Conservation (phyloP, 2,113 vertebrate species). For the Halcyon senegalensis region DNA sequence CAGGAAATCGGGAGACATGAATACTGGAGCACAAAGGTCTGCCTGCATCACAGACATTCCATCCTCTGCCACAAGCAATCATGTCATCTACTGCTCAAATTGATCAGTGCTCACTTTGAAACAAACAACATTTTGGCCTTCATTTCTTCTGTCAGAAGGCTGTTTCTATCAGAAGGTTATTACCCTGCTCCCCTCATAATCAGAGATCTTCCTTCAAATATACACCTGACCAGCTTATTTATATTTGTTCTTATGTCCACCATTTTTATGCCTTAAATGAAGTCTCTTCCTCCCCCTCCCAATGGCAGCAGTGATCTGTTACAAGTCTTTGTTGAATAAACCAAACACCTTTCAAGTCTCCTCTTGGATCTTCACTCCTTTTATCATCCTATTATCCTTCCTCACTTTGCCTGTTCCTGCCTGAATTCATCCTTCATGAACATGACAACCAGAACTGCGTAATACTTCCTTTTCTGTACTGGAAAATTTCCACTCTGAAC, state of each 20-base stretch:
- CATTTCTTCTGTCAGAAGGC: not conserved
- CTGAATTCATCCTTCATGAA: not conserved
- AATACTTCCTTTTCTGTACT: not conserved
- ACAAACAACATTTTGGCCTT: not conserved
- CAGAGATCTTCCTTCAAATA: not conserved
- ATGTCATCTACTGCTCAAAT: accelerated
- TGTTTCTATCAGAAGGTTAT: not conserved
- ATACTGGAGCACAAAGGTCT: not conserved
- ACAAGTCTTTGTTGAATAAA: not conserved
- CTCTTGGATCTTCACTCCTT: not conserved
- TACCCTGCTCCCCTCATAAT: not conserved
- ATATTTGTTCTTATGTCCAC: not conserved
- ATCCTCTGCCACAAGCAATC: not conserved
- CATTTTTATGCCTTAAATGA: not conserved
- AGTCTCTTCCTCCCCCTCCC: not conserved
- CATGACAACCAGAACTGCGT: accelerated
- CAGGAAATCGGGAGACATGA: not conserved
- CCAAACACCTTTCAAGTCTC: not conserved
- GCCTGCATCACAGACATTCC: not conserved
- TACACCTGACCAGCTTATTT: not conserved
- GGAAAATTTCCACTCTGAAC: not conserved
- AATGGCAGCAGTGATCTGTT: not conserved
- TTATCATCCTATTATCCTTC: not conserved
- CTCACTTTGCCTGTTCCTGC: not conserved
- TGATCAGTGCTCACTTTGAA: not conserved